Evolutionary conservation across 2,888 invertebrate genomes (phyloP).

Genomic region (Diplolepis rosae): DNA sequence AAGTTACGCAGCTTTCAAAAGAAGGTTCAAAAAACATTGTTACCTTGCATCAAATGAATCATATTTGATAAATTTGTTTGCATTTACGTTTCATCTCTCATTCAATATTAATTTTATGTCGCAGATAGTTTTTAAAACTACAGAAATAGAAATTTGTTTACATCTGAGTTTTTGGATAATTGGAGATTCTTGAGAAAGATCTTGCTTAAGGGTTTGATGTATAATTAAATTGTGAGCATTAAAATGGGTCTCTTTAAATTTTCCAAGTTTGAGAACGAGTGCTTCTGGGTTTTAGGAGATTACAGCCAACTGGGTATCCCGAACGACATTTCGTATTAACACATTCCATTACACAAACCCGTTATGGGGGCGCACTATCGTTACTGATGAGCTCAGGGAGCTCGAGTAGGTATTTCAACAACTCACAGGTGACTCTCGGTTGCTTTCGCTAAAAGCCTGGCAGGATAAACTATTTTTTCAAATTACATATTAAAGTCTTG

Average conservation of each 20-base stretch:
- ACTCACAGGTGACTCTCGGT: background rate
- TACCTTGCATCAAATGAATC: no score
- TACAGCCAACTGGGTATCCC: background rate
- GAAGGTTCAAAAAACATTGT: no score
- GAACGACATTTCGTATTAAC: constrained; percentile 5
- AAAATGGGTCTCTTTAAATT: background rate
- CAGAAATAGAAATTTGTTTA: no score
- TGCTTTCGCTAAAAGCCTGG: background rate
- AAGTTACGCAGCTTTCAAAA: no score
- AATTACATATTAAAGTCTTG: no score
- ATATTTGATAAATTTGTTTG: no score
- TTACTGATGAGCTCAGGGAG: constrained; percentile 10
- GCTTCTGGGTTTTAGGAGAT: background rate
- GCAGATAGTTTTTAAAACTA: no score
- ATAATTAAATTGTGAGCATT: constrained; percentile 6
- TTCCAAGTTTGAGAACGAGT: background rate
- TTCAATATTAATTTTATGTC: no score
- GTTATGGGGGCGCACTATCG: background rate
- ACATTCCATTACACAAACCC: constrained; percentile 6
- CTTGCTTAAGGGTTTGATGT: constrained; percentile 11
- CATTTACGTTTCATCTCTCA: no score
- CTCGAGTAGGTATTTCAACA: background rate
- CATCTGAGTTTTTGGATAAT: no score
- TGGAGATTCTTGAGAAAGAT: background rate
- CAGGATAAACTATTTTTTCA: no score